These are phyloP conservation scores for Branchipolynoe longqiensis DNA, from an alignment of 2,888 invertebrate genomes.

Conservation along the genomic window DNA sequence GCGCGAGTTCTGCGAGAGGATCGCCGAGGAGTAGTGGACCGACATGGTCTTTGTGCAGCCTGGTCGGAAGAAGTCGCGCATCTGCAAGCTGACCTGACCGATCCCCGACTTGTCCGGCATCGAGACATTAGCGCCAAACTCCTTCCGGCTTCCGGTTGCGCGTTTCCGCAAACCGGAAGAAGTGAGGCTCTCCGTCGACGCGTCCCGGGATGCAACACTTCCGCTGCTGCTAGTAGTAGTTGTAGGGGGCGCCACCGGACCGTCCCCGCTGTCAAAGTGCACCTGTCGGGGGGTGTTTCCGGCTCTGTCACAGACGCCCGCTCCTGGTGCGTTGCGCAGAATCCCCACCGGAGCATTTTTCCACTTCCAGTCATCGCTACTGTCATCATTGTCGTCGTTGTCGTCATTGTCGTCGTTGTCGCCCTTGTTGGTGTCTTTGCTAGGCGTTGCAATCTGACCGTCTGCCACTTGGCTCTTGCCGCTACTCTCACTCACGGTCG, in stretches of 20 bases:
- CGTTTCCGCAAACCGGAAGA: neutral
- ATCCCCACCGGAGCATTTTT: neutral
- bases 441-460: no score
- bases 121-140: neutral
- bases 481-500: neutral
- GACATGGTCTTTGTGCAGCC: conserved; percentile 42
- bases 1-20: conserved; percentile 41
- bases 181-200: neutral
- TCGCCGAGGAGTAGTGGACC: conserved; percentile 46
- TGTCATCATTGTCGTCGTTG: no score
- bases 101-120: conserved; percentile 25
- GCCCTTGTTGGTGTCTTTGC: neutral
- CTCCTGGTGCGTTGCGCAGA: neutral
- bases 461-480: neutral
- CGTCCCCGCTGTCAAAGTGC: neutral
- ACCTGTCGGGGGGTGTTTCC: neutral
- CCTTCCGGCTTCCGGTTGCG: neutral
- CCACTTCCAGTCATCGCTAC: no score
- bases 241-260: no score
- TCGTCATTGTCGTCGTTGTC: neutral
- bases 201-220: neutral
- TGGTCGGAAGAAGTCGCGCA: conserved; percentile 41
- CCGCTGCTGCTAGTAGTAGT: no score
- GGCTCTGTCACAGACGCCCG: no score
- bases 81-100: conserved; percentile 43